phyloP scores from a whole-genome alignment of 2,113 vertebrate species.

The Oncorhynchus kisutch region DNA sequence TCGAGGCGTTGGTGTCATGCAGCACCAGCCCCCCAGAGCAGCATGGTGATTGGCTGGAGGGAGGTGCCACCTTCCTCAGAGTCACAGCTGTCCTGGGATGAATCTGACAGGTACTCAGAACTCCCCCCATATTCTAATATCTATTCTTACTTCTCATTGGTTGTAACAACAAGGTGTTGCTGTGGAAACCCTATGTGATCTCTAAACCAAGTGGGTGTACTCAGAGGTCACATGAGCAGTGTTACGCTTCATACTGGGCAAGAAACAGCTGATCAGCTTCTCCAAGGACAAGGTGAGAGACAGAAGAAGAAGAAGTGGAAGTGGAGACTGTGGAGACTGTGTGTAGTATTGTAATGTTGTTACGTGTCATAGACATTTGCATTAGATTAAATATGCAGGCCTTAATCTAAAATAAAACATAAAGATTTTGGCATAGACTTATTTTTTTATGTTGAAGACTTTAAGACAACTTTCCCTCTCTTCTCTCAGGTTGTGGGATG shows the following conservation, averaged over 20 bases:
- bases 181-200: constrained; percentile 82
- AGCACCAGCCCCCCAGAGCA: constrained; percentile 66
- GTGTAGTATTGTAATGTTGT: neutral
- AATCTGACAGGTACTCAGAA: constrained; percentile 76
- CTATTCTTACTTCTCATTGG: neutral
- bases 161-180: constrained; percentile 67
- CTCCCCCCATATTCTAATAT: too few relatives aligned
- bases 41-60: constrained; percentile 73
- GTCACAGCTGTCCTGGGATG: constrained; percentile 70
- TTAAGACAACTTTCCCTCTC: neutral
- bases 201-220: constrained; percentile 72
- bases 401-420: too few relatives aligned
- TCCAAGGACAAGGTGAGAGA: constrained; percentile 3
- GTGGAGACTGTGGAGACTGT: too few relatives aligned
- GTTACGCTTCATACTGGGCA: constrained; percentile 54
- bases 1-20: constrained; percentile 79
- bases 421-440: too few relatives aligned
- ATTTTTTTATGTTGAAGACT: neutral
- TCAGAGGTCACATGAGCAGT: constrained; percentile 74
- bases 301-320: neutral
- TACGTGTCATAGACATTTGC: neutral
- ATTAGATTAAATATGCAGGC: neutral
- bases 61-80: constrained; percentile 60
- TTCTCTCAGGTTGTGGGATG: constrained; percentile 39
- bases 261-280: constrained; percentile 4